These are phyloP conservation scores for Cryptotis parvus DNA, from an alignment of 2,113 vertebrate genomes.

Conservation along the genomic window DNA sequence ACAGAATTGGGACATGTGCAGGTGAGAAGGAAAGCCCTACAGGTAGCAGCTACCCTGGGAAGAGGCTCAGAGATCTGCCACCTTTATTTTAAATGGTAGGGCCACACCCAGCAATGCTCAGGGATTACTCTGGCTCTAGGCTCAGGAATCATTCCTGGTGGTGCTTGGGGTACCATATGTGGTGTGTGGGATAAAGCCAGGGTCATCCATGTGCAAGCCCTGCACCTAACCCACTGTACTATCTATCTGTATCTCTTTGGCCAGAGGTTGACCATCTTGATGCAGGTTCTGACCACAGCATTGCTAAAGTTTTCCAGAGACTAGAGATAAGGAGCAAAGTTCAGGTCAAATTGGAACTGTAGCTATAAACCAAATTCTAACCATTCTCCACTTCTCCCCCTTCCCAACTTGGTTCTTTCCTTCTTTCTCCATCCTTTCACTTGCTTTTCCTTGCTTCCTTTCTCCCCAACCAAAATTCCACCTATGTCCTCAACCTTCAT, in stretches of 20 bases:
- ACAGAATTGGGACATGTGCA: neutral
- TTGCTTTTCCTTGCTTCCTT: neutral
- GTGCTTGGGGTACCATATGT: too few species aligned
- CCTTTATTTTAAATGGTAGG: neutral
- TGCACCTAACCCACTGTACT: too few species aligned
- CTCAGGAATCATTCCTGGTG: too few species aligned
- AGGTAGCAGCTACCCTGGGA: neutral
- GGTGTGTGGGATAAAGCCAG: too few species aligned
- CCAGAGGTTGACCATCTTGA: neutral
- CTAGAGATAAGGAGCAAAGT: neutral
- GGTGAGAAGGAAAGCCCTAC: neutral
- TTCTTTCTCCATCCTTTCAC: neutral
- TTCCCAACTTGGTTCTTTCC: neutral
- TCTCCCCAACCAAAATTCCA: neutral
- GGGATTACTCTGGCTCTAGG: too few species aligned
- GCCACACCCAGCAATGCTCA: too few species aligned
- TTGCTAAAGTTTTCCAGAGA: neutral
- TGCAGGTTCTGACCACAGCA: neutral
- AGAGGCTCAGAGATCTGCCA: neutral
- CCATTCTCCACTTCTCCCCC: neutral
- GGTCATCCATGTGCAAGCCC: too few species aligned
- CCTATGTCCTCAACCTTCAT: neutral
- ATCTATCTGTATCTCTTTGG: too few species aligned
- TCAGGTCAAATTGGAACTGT: neutral
- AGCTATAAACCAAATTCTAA: too few species aligned